phyloP scores from a whole-genome alignment of 1,140 invertebrate species.

The Drepana arcuata region DNA sequence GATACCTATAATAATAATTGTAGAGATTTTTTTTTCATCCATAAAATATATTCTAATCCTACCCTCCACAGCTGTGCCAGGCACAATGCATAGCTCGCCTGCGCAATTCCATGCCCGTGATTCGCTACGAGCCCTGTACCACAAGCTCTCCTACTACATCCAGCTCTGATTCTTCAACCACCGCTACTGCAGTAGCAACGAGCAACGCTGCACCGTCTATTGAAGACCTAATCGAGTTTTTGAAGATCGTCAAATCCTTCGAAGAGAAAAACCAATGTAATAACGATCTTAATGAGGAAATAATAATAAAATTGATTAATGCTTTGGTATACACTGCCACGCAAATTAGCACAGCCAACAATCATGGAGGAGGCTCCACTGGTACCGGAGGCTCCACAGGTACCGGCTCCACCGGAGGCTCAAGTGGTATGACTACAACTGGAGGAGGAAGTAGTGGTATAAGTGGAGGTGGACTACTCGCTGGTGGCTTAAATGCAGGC shows the following conservation, averaged over 20 bases:
- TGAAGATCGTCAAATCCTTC: constrained; percentile 12
- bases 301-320: constrained; percentile 47
- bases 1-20: no score
- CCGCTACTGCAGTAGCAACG: no score
- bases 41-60: no score
- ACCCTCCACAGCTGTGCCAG: no score
- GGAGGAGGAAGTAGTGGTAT: neutral
- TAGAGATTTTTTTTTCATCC: no score
- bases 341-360: constrained; percentile 6
- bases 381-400: no score
- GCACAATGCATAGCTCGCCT: no score
- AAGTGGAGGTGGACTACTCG: neutral
- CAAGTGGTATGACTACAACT: neutral
- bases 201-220: no score
- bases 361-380: neutral
- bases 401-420: neutral
- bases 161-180: no score
- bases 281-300: constrained; percentile 22
- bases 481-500: neutral
- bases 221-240: constrained; percentile 7
- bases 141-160: no score
- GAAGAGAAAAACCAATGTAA: constrained; percentile 17
- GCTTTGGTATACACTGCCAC: constrained; percentile 36
- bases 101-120: no score
- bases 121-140: no score